Percentiles rank a stretch among this genome's conserved stretches.
phyloP scores from a whole-genome alignment of 1,140 invertebrate species.

The Leptinotarsa undecemlineata region DNA sequence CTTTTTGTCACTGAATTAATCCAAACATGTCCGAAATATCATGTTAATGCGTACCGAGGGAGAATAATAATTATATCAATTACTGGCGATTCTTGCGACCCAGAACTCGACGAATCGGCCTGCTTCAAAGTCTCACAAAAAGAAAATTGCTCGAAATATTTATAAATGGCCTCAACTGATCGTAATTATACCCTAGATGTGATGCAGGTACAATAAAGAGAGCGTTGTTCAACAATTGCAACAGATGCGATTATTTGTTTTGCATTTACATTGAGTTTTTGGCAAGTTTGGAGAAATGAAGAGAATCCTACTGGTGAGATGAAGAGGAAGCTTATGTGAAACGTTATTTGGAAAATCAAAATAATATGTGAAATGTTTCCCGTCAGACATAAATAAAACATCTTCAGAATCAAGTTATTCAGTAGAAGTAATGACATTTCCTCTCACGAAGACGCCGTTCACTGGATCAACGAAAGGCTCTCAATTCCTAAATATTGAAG shows the following conservation, averaged over 20 bases:
- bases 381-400: no score
- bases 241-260: neutral
- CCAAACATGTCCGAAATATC: slow-evolving; percentile 12
- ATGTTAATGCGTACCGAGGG: slow-evolving; percentile 2
- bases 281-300: no score
- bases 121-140: neutral
- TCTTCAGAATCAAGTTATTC: no score
- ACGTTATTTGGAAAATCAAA: no score
- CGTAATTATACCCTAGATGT: slow-evolving; percentile 6
- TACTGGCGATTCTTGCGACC: neutral
- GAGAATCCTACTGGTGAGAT: no score
- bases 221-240: neutral
- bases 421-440: no score
- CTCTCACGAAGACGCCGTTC: no score
- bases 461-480: no score
- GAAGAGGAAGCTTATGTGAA: no score
- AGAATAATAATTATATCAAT: slow-evolving; percentile 21
- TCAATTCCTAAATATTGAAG: no score
- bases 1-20: slow-evolving; percentile 8
- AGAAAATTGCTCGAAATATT: slow-evolving; percentile 1
- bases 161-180: slow-evolving; percentile 2
- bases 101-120: neutral
- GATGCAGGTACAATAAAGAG: neutral
- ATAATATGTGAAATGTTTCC: no score
- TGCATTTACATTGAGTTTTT: no score